Conservation (phyloP, 2,888 invertebrate species). For the Epirrita christyi region DNA sequence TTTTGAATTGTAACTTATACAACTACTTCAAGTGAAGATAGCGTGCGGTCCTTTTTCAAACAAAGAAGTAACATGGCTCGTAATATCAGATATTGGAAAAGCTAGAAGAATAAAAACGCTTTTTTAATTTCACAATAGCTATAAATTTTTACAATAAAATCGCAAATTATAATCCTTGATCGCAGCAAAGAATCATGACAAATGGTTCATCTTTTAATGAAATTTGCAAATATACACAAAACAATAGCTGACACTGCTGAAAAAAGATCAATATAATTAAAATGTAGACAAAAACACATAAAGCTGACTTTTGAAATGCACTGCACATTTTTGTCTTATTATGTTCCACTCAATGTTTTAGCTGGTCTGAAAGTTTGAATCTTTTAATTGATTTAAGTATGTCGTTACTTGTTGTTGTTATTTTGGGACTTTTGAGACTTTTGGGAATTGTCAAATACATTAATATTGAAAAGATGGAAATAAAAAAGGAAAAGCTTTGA, state of each 20-base stretch:
- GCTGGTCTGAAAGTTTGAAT: conserved; percentile 10
- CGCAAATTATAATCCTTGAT: conserved; percentile 36
- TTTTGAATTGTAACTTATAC: background rate
- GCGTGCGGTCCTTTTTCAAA: conserved; percentile 7
- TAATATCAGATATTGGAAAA: conserved; percentile 26
- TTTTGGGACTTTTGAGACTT: too few relatives aligned
- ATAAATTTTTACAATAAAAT: conserved; percentile 39
- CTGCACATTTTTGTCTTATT: conserved; percentile 42
- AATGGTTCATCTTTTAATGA: conserved; percentile 59
- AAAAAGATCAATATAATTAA: conserved; percentile 68
- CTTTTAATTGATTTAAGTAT: too few relatives aligned
- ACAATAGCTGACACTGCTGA: conserved; percentile 76
- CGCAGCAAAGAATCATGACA: conserved; percentile 51
- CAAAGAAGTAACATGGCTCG: conserved; percentile 7
- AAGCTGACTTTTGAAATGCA: conserved; percentile 58
- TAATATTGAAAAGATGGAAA: background rate
- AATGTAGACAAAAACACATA: conserved; percentile 53
- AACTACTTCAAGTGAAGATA: background rate
- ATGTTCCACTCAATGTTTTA: conserved; percentile 18
- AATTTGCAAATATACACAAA: conserved; percentile 73
- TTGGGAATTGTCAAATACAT: too few relatives aligned
- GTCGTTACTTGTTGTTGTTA: too few relatives aligned
- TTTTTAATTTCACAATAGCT: conserved; percentile 41
- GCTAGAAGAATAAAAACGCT: conserved; percentile 27
- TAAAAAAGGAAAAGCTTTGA: background rate